Conservation (phyloP, 2,113 vertebrate genomes). For the Arizona elegans region DNA sequence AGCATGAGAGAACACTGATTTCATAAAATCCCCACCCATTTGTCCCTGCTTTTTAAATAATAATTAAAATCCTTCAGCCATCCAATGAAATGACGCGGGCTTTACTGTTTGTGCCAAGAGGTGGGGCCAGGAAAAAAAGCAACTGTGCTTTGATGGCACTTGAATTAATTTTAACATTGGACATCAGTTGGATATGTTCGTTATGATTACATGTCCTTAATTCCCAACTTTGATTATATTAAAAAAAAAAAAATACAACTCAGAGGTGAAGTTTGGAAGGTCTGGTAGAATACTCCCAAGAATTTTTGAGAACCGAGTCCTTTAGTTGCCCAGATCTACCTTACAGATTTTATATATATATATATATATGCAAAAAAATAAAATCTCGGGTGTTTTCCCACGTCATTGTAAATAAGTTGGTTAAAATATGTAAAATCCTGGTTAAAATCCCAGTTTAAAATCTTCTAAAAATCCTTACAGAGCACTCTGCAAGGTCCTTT, state of each 20-base stretch:
- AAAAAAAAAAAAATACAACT: neutral
- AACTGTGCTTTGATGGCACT: neutral
- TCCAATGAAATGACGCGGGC: neutral
- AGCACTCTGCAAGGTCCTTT: no score
- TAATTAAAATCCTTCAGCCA: neutral
- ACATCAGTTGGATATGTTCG: neutral
- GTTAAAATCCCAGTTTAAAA: no score
- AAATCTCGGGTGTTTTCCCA: no score
- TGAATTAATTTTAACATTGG: neutral
- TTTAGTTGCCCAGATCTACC: neutral
- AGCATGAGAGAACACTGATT: neutral
- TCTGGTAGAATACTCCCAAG: neutral
- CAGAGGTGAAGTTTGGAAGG: neutral
- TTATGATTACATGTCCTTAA: neutral
- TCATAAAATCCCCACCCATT: neutral
- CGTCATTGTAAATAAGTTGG: no score
- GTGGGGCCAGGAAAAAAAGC: neutral
- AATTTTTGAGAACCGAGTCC: neutral
- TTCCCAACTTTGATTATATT: neutral
- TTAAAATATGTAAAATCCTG: no score
- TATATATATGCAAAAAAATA: no score
- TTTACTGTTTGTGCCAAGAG: neutral
- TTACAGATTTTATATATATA: no score
- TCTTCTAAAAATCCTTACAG: no score
- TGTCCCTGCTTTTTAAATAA: neutral